Evolutionary conservation across 2,797 vertebrate species (phyloP).

Genomic region (Buphagus erythrorhynchus): DNA sequence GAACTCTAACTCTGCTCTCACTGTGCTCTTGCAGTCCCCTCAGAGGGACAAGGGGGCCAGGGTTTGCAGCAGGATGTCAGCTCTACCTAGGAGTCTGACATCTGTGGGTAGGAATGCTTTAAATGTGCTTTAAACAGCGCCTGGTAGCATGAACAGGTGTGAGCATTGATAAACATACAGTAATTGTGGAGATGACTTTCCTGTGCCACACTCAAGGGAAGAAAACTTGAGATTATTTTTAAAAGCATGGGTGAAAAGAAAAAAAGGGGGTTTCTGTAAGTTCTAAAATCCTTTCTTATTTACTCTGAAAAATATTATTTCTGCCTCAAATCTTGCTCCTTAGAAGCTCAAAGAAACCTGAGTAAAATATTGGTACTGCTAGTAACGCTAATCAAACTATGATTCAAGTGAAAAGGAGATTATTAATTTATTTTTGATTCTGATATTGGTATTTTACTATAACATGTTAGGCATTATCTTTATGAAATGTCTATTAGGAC

Average conservation of each 20-base stretch:
- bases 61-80: neutral
- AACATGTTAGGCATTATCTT: neutral
- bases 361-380: neutral
- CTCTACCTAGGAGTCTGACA: neutral
- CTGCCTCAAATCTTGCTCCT: neutral
- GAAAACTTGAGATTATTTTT: neutral
- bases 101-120: neutral
- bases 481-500: neutral
- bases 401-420: neutral
- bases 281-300: neutral
- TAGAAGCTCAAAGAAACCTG: neutral
- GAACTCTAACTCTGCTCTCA: neutral
- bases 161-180: neutral
- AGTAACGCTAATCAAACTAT: neutral
- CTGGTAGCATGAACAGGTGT: neutral
- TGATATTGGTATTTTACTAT: neutral
- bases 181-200: neutral
- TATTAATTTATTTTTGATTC: neutral
- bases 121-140: neutral
- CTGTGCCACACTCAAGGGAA: neutral
- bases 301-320: neutral
- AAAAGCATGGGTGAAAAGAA: neutral
- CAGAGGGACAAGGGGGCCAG: neutral
- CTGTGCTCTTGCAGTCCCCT: fast-evolving
- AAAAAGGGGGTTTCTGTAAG: neutral